Evolutionary conservation across 30 jellyfish, hydroid and myxozoan species (phyloP).

Genomic region (Hydractinia echinata): DNA sequence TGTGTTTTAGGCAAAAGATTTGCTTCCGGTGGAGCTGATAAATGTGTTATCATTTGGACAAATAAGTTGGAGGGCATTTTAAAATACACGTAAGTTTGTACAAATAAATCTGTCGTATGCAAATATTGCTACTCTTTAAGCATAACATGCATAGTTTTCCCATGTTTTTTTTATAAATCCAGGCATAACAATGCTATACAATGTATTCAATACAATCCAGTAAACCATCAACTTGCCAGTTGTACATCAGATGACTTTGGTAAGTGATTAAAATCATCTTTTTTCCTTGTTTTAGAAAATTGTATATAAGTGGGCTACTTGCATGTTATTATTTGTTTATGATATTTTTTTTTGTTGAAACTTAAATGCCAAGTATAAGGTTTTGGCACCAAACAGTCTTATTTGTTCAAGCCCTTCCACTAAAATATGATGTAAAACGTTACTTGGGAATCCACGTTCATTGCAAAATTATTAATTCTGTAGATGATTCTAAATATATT

Average conservation of each 20-base stretch:
- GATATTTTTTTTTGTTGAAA: too few species aligned
- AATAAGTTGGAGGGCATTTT: constrained; percentile 88
- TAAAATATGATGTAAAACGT: too few species aligned
- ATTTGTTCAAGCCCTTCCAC: too few species aligned
- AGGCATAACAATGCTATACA: constrained; percentile 90
- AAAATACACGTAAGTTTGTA: constrained; percentile 77
- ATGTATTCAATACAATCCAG: constrained; percentile 86
- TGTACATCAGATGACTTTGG: constrained; percentile 92
- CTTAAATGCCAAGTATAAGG: too few species aligned
- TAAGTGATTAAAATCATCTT: constrained; percentile 8
- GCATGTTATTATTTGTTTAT: too few species aligned
- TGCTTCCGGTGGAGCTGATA: constrained; percentile 99
- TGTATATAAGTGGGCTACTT: too few species aligned
- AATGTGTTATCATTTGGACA: constrained; percentile 94
- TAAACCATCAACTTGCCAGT: constrained; percentile 90
- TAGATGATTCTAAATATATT: too few species aligned
- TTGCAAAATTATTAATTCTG: too few species aligned
- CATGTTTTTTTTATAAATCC: background rate
- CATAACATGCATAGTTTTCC: background rate
- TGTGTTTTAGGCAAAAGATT: constrained; percentile 66
- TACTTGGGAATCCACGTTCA: too few species aligned
- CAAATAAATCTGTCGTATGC: background rate
- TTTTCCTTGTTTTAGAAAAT: background rate
- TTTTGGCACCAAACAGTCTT: too few species aligned
- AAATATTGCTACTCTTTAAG: background rate